Conservation (phyloP, 2,113 vertebrate species). For the Corapipo altera region DNA sequence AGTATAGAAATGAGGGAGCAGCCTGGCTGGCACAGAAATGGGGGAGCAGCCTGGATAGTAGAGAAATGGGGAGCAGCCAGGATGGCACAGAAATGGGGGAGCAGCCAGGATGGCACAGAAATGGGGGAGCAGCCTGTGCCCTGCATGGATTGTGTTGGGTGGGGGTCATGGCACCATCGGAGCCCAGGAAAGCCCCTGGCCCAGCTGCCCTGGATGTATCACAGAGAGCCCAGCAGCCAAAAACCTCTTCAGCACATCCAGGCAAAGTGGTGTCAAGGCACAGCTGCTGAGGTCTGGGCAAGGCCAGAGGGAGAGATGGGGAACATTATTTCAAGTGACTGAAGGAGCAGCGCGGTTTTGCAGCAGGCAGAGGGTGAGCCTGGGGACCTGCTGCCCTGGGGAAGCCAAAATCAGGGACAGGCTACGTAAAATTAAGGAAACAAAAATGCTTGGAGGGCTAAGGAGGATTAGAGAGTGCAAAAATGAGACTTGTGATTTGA, state of each 20-base stretch:
- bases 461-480: not conserved
- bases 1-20: not conserved
- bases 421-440: not conserved
- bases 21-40: not conserved
- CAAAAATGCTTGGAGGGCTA: not conserved
- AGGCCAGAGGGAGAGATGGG: not conserved
- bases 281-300: not conserved
- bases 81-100: not conserved
- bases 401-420: not conserved
- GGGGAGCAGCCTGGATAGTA: not conserved
- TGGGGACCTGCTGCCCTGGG: not conserved
- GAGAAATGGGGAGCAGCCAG: not conserved
- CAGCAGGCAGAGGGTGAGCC: not conserved
- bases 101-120: not conserved
- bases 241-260: not conserved
- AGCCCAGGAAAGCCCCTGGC: not conserved
- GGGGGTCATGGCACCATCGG: accelerated
- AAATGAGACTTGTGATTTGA: not conserved
- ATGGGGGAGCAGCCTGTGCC: not conserved
- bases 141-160: not conserved
- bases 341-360: not conserved
- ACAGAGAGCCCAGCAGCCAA: not conserved
- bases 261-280: not conserved
- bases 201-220: not conserved
- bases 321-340: not conserved